Evolutionary conservation across 1,140 invertebrate genomes (phyloP).

Genomic region (Amyelois transitella): DNA sequence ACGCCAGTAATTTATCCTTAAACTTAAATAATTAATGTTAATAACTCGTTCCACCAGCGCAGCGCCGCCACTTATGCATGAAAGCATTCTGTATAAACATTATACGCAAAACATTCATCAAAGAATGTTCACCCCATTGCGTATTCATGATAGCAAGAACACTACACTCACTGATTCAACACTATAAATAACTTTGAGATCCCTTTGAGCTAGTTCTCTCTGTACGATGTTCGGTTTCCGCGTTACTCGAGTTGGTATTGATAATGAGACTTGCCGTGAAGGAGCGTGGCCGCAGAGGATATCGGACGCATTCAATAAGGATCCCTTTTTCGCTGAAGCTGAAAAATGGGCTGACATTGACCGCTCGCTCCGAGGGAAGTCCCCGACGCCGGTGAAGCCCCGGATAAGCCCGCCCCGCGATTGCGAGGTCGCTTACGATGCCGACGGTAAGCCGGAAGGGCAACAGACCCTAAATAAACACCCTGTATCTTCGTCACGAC

Average conservation of each 20-base stretch:
- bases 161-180: constrained; percentile 42
- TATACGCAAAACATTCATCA: constrained; percentile 31
- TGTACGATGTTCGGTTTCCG: constrained; percentile 14
- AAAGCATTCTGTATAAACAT: constrained; percentile 57
- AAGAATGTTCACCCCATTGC: constrained; percentile 31
- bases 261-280: constrained; percentile 66
- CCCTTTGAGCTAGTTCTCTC: constrained; percentile 13
- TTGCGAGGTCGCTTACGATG: constrained; percentile 80
- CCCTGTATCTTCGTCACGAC: constrained; percentile 55
- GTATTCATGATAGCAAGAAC: constrained; percentile 40
- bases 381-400: constrained; percentile 80
- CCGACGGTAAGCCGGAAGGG: constrained; percentile 81
- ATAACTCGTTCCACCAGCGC: not conserved
- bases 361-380: constrained; percentile 72
- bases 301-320: constrained; percentile 64
- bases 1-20: not conserved
- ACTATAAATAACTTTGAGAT: constrained; percentile 5
- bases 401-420: constrained; percentile 78
- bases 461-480: constrained; percentile 39
- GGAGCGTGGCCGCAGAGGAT: constrained; percentile 59
- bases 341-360: constrained; percentile 72
- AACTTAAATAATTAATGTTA: not conserved
- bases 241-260: constrained; percentile 44
- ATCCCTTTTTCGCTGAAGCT: constrained; percentile 71
- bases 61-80: constrained; percentile 45